Evolutionary conservation across 2,888 invertebrate genomes (phyloP), one percentile per base, ranked within the genome.

Genomic region (Caenorhabditis angaria): DNA sequence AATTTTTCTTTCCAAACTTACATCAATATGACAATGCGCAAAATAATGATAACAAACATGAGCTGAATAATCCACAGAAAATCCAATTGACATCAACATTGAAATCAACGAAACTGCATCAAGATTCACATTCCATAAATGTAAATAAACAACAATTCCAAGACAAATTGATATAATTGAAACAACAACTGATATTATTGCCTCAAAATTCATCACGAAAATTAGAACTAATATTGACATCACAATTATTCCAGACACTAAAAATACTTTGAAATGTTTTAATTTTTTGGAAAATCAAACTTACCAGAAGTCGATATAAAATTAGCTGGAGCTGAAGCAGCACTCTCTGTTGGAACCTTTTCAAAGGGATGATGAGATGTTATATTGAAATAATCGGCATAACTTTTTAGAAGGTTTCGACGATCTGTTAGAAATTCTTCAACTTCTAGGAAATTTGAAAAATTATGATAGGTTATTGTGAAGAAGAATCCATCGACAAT

Each of bases 21-120:
- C 72, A 54, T 67, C 67, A 18, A 54, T 32, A 56, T 63, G 72
- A 48, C 60, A 75, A 73, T 83, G 83, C 1, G 85, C 85, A 61
- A 84, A 85, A 68, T 84, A 85, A 70, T 85, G 85, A 65, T 85
- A 85, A 65, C 85, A 85, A 55, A 85, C 80, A 65, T 84, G 41
- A 6, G 41, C 41, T 12, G 41, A 41, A 41, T 41, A 41, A 20
- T 71, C 85, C 14, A 85, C 85, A 4, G 80, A 80, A 70, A 85
- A 85, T 14, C 85, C 85, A 60, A 85, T 85, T 32, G 82, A 82
- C 85, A 85, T 85, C 10, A 85, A 74, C 70, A 83, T 86, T 14
- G 80, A 81, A 61, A 85, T 84, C 24, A 85, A 77, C 1, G 85
- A 83, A 22, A 85, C 85, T 0, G 84, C 85, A 61, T 85, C 85